Evolutionary conservation across 2,113 vertebrate species (phyloP).

Genomic region (Promerops cafer): DNA sequence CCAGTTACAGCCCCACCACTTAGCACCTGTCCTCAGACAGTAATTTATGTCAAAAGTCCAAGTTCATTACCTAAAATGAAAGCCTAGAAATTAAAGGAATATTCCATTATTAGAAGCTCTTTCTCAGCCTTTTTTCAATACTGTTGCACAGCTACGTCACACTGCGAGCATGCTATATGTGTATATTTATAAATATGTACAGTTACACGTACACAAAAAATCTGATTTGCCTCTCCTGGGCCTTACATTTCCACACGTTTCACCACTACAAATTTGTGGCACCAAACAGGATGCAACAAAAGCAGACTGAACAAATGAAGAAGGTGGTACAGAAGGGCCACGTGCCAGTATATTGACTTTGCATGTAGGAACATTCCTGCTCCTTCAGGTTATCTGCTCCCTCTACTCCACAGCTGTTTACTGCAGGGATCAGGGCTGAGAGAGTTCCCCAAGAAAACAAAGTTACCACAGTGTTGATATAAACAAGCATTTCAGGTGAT

Average conservation of each 20-base stretch:
- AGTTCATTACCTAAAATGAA: neutral
- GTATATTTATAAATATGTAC: neutral
- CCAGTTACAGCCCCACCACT: neutral
- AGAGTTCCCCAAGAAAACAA: neutral
- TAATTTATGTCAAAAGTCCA: neutral
- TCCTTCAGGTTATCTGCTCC: neutral
- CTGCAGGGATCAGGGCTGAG: neutral
- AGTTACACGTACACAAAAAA: neutral
- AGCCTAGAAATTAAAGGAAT: slow-evolving; percentile 2
- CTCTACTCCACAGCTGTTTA: neutral
- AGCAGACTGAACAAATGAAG: neutral
- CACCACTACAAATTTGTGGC: neutral
- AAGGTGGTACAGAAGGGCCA: neutral
- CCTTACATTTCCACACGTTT: neutral
- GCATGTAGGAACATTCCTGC: neutral
- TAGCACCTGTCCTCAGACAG: neutral
- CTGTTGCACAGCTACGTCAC: neutral
- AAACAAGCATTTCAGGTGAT: neutral
- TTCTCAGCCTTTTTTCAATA: neutral
- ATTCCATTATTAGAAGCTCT: neutral
- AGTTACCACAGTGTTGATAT: neutral
- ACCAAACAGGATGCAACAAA: neutral
- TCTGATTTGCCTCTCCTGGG: neutral
- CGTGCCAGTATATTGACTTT: fast-evolving
- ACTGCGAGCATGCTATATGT: neutral